Evolutionary conservation across 2,113 vertebrate species (phyloP).

Genomic region (Apteryx mantelli): DNA sequence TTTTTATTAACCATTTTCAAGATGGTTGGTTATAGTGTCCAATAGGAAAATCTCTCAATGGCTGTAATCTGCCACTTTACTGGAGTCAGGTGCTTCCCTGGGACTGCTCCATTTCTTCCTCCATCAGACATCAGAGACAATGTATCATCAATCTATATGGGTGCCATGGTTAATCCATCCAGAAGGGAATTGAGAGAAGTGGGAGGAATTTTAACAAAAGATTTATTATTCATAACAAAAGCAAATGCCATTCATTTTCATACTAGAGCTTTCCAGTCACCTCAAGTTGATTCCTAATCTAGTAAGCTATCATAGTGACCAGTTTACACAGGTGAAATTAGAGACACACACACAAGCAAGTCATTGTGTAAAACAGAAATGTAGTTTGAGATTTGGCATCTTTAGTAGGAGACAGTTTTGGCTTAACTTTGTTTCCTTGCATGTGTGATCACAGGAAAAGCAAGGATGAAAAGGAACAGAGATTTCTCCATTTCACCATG

Average conservation of each 20-base stretch:
- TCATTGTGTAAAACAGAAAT: background rate
- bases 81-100: background rate
- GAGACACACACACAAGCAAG: background rate
- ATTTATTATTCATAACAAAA: slow-evolving; percentile 26
- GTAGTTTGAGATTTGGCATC: background rate
- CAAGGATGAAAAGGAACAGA: background rate
- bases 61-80: background rate
- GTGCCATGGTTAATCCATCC: background rate
- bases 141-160: background rate
- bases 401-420: background rate
- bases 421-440: background rate
- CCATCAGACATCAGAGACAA: background rate
- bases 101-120: background rate
- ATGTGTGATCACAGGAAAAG: background rate
- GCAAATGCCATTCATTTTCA: background rate
- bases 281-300: background rate
- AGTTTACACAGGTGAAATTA: background rate
- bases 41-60: background rate
- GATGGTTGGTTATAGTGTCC: background rate
- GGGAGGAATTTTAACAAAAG: slow-evolving; percentile 16
- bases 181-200: background rate
- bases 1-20: slow-evolving; percentile 8
- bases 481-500: background rate
- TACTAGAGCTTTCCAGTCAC: background rate
- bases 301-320: background rate